phyloP scores from a whole-genome alignment of 2,113 vertebrate genomes.

The human region GRCh38 chr20:38122001-38122500 shows the following conservation, averaged over 20 bases:
- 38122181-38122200: too few relatives aligned
- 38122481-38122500: too few relatives aligned
- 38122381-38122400: too few relatives aligned
- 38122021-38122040: neutral
- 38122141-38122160: too few relatives aligned
- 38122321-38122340: neutral
- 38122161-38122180: too few relatives aligned
- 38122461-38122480: neutral
- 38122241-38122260: neutral
- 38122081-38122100: neutral
- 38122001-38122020: neutral
- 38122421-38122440: accelerated
- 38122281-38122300: neutral
- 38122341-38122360: neutral
- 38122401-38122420: accelerated
- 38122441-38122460: too few relatives aligned
- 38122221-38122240: too few relatives aligned
- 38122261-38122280: neutral
- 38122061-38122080: neutral
- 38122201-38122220: too few relatives aligned
- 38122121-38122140: too few relatives aligned
- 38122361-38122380: too few relatives aligned
- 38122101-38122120: neutral
- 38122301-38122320: neutral
- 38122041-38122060: accelerated